Percentiles rank a stretch among this genome's conserved stretches.
These are phyloP conservation scores for Erythrocercus mccallii DNA, from an alignment of 2,113 vertebrate species.

Conservation along the genomic window DNA sequence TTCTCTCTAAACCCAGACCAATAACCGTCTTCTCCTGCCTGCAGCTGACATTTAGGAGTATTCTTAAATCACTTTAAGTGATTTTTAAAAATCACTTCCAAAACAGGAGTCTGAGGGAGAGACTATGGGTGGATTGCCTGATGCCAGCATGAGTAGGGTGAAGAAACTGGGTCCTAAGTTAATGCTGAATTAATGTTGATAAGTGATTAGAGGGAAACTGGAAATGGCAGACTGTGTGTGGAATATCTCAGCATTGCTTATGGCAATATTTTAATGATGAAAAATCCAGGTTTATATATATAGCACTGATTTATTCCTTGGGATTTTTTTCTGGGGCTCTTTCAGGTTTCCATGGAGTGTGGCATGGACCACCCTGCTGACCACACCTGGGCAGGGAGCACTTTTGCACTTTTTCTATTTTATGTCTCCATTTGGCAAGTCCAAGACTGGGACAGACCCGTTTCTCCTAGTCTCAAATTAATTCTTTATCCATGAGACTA, in stretches of 20 bases:
- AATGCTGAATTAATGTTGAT: constrained; percentile 34
- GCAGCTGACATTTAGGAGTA: constrained; percentile 50
- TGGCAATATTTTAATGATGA: neutral
- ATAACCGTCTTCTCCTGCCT: constrained; percentile 42
- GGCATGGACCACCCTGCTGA: neutral
- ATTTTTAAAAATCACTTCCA: constrained; percentile 58
- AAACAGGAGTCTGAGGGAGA: constrained; percentile 22
- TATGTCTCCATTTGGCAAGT: neutral
- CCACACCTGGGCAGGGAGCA: neutral
- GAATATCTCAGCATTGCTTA: neutral
- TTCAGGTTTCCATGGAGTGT: neutral
- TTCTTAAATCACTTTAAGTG: constrained; percentile 49
- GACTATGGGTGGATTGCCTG: neutral
- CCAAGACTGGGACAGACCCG: neutral
- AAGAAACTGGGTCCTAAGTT: constrained; percentile 3
- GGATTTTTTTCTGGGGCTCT: neutral
- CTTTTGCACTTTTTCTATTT: neutral
- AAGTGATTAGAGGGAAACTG: neutral
- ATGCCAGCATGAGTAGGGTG: neutral
- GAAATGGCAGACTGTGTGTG: neutral
- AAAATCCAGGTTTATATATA: neutral
- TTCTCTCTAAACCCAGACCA: constrained; percentile 44
- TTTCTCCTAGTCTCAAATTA: neutral
- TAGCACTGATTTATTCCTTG: neutral
- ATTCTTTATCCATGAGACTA: neutral